A percentile compares a stretch with the other conserved stretches of the same genome.
Conservation (phyloP, 2,113 vertebrate genomes). For the Tychaedon coryphoeus region DNA sequence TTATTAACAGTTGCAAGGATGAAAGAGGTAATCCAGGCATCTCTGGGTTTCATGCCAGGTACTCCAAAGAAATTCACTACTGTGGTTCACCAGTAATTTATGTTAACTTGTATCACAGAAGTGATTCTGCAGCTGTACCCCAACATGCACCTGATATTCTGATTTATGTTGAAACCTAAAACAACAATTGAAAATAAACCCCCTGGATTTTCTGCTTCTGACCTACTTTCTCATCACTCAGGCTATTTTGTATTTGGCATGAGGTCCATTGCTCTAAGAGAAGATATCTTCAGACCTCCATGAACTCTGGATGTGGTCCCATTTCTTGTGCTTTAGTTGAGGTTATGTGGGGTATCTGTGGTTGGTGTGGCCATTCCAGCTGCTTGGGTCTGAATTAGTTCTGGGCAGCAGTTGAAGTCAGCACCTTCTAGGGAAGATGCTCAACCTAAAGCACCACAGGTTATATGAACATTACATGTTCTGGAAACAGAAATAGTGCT, state of each 20-base stretch:
- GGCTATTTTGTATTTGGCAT: background rate
- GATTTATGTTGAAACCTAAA: background rate
- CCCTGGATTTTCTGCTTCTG: background rate
- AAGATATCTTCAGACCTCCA: background rate
- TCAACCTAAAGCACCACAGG: background rate
- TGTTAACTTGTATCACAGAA: background rate
- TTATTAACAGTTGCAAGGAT: background rate
- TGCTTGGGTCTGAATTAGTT: background rate
- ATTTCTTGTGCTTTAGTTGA: background rate
- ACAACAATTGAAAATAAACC: background rate
- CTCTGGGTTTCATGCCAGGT: background rate
- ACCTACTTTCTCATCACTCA: background rate
- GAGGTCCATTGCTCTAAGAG: background rate
- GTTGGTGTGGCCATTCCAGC: background rate
- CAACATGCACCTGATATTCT: background rate
- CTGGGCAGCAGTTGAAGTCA: background rate
- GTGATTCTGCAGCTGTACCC: background rate
- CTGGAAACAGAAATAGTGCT: background rate
- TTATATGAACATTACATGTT: background rate
- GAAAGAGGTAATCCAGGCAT: background rate
- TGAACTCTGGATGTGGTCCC: background rate
- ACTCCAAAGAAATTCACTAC: background rate
- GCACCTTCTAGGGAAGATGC: background rate
- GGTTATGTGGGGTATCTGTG: background rate
- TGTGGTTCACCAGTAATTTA: background rate